Conservation (phyloP, 2,888 invertebrate genomes). For the Ptychoptera contaminata region DNA sequence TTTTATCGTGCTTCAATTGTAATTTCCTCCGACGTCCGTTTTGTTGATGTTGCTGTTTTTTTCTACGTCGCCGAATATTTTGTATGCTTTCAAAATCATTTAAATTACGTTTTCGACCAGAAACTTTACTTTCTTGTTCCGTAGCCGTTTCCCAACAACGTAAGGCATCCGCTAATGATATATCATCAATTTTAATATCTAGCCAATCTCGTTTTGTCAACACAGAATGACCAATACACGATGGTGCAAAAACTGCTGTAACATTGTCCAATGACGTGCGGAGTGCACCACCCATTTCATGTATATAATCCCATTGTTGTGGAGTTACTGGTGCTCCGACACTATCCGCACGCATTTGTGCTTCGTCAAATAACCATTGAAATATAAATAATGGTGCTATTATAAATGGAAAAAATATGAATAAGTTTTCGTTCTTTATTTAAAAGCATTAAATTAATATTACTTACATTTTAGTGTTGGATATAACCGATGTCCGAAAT, state of each 20-base stretch:
- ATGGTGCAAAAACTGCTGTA: conserved; percentile 80
- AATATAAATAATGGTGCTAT: conserved; percentile 80
- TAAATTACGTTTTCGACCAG: conserved; percentile 12
- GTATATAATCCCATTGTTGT: conserved; percentile 87
- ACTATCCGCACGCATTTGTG: conserved; percentile 85
- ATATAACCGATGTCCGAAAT: conserved; percentile 79
- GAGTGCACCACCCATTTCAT: conserved; percentile 73
- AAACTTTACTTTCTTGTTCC: conserved; percentile 18
- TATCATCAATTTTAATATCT: conserved; percentile 66
- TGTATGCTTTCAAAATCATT: conserved; percentile 14
- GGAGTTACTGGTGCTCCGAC: conserved; percentile 78
- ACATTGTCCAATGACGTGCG: conserved; percentile 69
- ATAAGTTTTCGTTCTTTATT: neutral
- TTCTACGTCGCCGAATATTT: conserved; percentile 10
- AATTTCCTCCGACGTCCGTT: conserved; percentile 10
- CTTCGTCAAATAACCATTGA: conserved; percentile 91
- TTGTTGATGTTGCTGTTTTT: conserved; percentile 17
- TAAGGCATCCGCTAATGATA: conserved; percentile 69
- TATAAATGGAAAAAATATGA: conserved; percentile 8
- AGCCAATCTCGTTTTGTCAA: conserved; percentile 79
- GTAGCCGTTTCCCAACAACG: conserved; percentile 70
- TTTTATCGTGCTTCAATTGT: conserved; percentile 5
- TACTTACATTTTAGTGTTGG: conserved; percentile 60
- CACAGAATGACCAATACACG: conserved; percentile 84
- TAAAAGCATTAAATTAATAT: conserved; percentile 6